Base-by-base conservation (phyloP, 2,113 vertebrate genomes). In the Lynx canadensis region DNA sequence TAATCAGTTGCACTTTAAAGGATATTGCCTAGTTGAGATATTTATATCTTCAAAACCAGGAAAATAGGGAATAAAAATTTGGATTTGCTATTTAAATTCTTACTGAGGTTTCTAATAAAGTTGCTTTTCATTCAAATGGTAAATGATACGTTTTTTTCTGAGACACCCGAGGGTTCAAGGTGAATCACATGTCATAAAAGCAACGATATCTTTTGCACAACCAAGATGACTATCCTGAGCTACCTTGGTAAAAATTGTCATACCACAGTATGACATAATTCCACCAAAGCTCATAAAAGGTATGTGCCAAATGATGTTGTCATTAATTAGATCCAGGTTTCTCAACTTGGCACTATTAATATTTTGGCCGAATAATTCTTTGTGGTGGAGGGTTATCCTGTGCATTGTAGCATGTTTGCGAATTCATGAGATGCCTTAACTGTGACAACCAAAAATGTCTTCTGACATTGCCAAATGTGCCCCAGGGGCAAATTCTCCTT, bases 1-100 rank as follows among this genome's bases (percentile, higher is more conserved):
- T 68, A 38, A 18, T 89, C 65, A 78, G 86, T 88, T 95, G 55
- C 12, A 41, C 80, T 97, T 94, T 80, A 80, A 96, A 78, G 66
- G 23, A 66, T 95, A 60, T 81, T 97, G 45, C 25, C 50, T 52
- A 13, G 87, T 93, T 92, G 4, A 68, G 29, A 11, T 91, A 82
- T 95, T 45, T 84, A 68, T 25, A 45, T 79, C 11, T 97, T 79
- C 50, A 90, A 76, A 96, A 55, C 14, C 12, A 57, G 89, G 57
- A 85, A 86, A 33, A 68, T 78, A 41, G 16, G 4, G 16, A 91
- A 80, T 93, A 76, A 80, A 81, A 68, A 36, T 89, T 79, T 45
- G 31, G 15, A 50, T 71, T 74, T 85, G 79, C 29, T 78, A 16
- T 74, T 90, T 69, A 76, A 66, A 45, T 95, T 78, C 60, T 91